Percentiles rank a stretch among this genome's conserved stretches.
phyloP scores from a whole-genome alignment of 2,113 vertebrate species.

The Myrmecophaga tridactyla region DNA sequence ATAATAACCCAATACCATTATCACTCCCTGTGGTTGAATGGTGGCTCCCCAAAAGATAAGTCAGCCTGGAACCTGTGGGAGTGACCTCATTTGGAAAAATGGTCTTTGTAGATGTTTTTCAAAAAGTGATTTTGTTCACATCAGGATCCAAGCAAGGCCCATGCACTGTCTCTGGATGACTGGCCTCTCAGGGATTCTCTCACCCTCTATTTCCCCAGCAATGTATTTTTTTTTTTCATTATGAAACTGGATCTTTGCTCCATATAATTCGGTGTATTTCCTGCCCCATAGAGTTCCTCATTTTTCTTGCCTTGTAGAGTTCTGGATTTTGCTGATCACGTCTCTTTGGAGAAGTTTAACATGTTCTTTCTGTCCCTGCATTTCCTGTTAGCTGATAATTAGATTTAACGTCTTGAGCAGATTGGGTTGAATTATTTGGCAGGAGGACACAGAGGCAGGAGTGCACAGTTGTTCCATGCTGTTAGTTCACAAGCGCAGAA shows the following conservation, averaged over 20 bases:
- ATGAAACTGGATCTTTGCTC: not conserved
- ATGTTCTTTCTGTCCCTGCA: not conserved
- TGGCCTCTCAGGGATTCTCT: not conserved
- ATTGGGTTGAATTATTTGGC: not conserved
- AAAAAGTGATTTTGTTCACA: not conserved
- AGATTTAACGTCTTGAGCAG: not conserved
- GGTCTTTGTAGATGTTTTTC: not conserved
- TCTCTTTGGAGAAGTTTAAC: not conserved
- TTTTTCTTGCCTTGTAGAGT: not conserved
- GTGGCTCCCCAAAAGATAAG: not conserved
- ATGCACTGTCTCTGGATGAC: not conserved
- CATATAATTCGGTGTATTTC: no score
- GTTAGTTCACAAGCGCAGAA: not conserved
- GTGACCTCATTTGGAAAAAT: no score
- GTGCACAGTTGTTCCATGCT: not conserved
- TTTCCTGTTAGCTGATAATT: not conserved
- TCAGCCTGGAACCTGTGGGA: no score
- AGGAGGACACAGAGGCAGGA: not conserved
- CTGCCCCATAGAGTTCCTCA: no score
- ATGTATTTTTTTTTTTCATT: not conserved
- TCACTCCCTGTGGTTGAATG: no score
- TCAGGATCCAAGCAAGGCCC: not conserved
- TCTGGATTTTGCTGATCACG: not conserved
- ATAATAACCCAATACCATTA: not conserved
- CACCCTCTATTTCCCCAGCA: not conserved